Evolutionary conservation across 2,888 invertebrate genomes (phyloP), one percentile per base, ranked within the genome.

Genomic region (Drosophila anomelani): DNA sequence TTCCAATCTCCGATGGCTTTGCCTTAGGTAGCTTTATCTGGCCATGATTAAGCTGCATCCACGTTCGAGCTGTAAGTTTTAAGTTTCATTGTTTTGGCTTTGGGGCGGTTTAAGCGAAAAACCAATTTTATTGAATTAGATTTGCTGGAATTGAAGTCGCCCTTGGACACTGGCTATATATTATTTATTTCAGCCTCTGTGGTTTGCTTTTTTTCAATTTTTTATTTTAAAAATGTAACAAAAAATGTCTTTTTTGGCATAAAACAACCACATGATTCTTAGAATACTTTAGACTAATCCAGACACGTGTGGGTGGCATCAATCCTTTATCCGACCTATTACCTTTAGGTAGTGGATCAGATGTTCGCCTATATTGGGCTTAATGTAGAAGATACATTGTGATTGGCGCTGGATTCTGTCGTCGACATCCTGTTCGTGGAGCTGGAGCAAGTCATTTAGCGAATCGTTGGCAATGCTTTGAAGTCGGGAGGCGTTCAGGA

Each of bases 261-360:
- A 60, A 66, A 66, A 59, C 41, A 61, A 55, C 64, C 43, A 70
- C 46, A 64, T 26, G 38, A 44, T 47, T 29, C 46, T 44, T 46
- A 53, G 43, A 68, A 62, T 68, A 67, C 60, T 67, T 51, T 51
- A 46, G 49, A 49, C 53, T 58, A 64, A 44, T 39, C 46, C 51
- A 36, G 44, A 38, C 36, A 55, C 47, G 17, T 15, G 47, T 12
- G 34, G 13, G 36, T 15, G 51, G 29, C 39, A 29, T 61, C 63
- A 74, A 44, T 44, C 43, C 47, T 80, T 78, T 4, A 79, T 77
- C 54, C 80, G 82, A 71, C 85, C 81, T 41, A 92, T 79, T 56
- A 92, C 87, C 76, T 86, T 91, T 7, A 92, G 77, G 76, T 92
- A 92, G 64, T 90, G 83, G 17, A 92, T 80, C 15, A 92, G 79